A percentile compares a stretch with the other conserved stretches of the same genome.
Evolutionary conservation across 92 coral and sea anemone genomes (phyloP).

Genomic region (Epizoanthus fatuus): DNA sequence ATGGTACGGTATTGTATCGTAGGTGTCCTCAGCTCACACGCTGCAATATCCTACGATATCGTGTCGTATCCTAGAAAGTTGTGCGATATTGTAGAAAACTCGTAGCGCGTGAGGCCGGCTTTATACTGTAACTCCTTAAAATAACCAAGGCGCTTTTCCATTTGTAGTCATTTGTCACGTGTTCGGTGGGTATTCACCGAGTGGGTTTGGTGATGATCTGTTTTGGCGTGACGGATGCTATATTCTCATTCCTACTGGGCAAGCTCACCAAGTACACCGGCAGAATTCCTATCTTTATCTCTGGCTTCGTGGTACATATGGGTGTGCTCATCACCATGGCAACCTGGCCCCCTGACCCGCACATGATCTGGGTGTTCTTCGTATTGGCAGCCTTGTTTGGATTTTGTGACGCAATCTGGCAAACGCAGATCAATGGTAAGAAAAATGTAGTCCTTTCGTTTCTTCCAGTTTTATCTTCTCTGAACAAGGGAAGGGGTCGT

Average conservation of each 20-base stretch:
- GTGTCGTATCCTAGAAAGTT: too few species aligned
- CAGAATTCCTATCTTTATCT: constrained; percentile 86
- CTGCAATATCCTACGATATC: too few species aligned
- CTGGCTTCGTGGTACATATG: constrained; percentile 90
- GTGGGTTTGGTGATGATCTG: constrained; percentile 99
- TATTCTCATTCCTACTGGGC: constrained; percentile 91
- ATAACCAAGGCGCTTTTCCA: neutral
- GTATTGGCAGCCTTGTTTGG: constrained; percentile 94
- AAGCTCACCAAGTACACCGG: constrained; percentile 94
- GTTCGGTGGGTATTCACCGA: constrained; percentile 96
- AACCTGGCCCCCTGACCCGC: constrained; percentile 85
- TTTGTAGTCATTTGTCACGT: constrained; percentile 94
- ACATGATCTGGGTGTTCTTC: constrained; percentile 88
- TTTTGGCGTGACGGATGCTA: constrained; percentile 97
- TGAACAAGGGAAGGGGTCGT: neutral
- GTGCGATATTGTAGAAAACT: too few species aligned
- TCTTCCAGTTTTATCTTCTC: neutral
- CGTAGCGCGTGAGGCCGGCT: too few species aligned
- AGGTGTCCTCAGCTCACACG: too few species aligned
- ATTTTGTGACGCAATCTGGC: constrained; percentile 99
- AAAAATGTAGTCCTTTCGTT: too few species aligned
- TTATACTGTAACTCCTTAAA: too few species aligned
- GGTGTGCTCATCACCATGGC: constrained; percentile 83
- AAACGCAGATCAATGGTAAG: constrained; percentile 98
- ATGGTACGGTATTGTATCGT: too few species aligned